phyloP scores from a whole-genome alignment of 2,888 invertebrate species.

The Ethmia dodecea region DNA sequence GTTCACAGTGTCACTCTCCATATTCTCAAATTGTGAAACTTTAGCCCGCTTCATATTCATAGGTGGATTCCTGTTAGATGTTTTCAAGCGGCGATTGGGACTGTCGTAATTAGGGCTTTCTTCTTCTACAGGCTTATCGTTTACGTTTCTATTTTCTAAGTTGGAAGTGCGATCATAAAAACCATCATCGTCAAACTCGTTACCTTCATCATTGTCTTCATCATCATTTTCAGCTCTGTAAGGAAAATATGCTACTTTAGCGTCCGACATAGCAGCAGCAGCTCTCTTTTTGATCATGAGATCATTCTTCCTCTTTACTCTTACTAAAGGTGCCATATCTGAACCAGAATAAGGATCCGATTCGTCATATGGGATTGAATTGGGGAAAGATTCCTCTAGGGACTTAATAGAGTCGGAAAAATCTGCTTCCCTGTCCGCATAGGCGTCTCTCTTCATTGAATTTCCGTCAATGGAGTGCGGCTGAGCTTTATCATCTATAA shows the following conservation, averaged over 20 bases:
- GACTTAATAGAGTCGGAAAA: slow-evolving; percentile 46
- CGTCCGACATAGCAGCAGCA: slow-evolving; percentile 42
- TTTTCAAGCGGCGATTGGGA: slow-evolving; percentile 8
- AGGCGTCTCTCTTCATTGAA: slow-evolving; percentile 42
- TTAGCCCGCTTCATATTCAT: slow-evolving; percentile 22
- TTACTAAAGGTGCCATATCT: slow-evolving; percentile 45
- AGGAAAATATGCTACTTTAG: slow-evolving; percentile 53
- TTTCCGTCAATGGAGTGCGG: slow-evolving; percentile 23
- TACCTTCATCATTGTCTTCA: slow-evolving; percentile 66
- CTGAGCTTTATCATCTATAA: slow-evolving; percentile 35
- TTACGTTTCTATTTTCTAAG: slow-evolving; percentile 31
- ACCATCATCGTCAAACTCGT: slow-evolving; percentile 68
- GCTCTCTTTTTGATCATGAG: slow-evolving; percentile 38
- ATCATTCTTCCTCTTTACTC: slow-evolving; percentile 57
- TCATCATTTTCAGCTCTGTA: slow-evolving; percentile 57
- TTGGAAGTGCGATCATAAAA: slow-evolving; percentile 61
- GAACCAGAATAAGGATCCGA: slow-evolving; percentile 32
- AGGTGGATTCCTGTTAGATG: slow-evolving; percentile 14
- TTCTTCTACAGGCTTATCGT: slow-evolving; percentile 22
- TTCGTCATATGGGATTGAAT: slow-evolving; percentile 40
- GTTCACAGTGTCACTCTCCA: slow-evolving; percentile 34
- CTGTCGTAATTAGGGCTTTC: slow-evolving; percentile 13
- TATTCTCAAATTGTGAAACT: slow-evolving; percentile 21
- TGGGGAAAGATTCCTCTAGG: slow-evolving; percentile 65
- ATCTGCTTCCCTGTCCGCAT: slow-evolving; percentile 30